Evolutionary conservation across 2,797 vertebrate genomes (phyloP), one percentile per base, ranked within the genome.

Genomic region (Perodicticus potto): DNA sequence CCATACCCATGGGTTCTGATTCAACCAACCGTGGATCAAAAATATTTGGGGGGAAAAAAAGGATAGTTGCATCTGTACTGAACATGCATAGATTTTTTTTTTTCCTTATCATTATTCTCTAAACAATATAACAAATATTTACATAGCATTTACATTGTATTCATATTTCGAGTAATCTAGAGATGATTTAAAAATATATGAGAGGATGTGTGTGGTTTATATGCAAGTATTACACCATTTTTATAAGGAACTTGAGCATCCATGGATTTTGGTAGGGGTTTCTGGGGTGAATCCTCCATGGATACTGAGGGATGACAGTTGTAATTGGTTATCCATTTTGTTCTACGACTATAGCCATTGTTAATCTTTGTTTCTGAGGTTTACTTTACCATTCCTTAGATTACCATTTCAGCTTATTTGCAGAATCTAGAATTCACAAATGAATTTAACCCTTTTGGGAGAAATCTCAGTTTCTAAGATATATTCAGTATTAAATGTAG

Each of bases 331-430:
- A 67, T 34, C 37, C 23, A 89, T 0, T 88, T 85, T 84, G 17
- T 85, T 91, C 40, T 10, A 73, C 2, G 80, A 82, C 37, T 86
- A 29, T 37, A 73, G 25, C 70, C 37, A 61, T 37, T 63, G 32
- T 83, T 83, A 89, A 55, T 93, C 61, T 83, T 83, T 94, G 7
- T 90, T 97, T 93, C 45, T 89, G 40, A 92, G 93, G 49, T 96
- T 43, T 81, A 45, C 29, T 16, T 59, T 87, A 63, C 11, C 45
- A 85, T 69, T 92, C 32, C 17, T 74, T 92, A 14, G 11, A 37
- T 92, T 19, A 76, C 23, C 37, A n/a, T 92, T 92, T 55, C 57
- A 69, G 19, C 32, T 49, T 95, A 87, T 76, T 92, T 6, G 73
- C 5, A 89, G 37, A 93, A 34, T 91, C 10, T 82, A 74, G 49